Evolutionary conservation across 2,888 invertebrate genomes (phyloP).

Genomic region (Dermolepida albohirtum): DNA sequence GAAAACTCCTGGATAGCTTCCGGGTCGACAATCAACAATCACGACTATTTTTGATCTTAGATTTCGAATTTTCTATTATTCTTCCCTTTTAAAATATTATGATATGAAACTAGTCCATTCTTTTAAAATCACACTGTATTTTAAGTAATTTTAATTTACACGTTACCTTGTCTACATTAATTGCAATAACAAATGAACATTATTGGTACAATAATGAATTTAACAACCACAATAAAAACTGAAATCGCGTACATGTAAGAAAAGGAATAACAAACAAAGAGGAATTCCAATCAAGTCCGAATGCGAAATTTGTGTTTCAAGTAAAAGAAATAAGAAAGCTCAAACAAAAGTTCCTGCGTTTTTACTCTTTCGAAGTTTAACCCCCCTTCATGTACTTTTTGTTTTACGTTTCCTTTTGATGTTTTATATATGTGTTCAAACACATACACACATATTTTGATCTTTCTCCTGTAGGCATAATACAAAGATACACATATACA

Average conservation of each 20-base stretch:
- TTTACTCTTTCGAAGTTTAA: background rate
- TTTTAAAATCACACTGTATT: too few relatives aligned
- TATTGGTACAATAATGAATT: too few relatives aligned
- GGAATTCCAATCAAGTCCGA: conserved; percentile 22
- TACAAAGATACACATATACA: conserved; percentile 1
- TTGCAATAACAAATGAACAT: too few relatives aligned
- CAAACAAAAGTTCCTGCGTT: conserved; percentile 19
- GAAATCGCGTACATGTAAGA: background rate
- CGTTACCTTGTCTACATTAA: too few relatives aligned
- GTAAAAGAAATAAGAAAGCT: conserved; percentile 2
- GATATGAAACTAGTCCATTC: too few relatives aligned
- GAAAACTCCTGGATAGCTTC: too few relatives aligned
- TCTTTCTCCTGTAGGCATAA: background rate
- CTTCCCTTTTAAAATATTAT: too few relatives aligned
- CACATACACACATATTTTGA: conserved; percentile 11
- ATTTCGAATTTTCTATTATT: too few relatives aligned
- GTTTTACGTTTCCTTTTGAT: conserved; percentile 34
- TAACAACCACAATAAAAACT: too few relatives aligned
- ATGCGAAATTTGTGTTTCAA: conserved; percentile 30
- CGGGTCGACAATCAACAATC: too few relatives aligned
- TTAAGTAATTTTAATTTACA: too few relatives aligned
- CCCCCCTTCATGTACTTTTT: background rate
- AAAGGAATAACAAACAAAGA: conserved; percentile 6
- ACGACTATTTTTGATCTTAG: too few relatives aligned
- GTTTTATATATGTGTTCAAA: conserved; percentile 7